phyloP scores from a whole-genome alignment of 2,888 invertebrate genomes.

The Polyommatus icarus region DNA sequence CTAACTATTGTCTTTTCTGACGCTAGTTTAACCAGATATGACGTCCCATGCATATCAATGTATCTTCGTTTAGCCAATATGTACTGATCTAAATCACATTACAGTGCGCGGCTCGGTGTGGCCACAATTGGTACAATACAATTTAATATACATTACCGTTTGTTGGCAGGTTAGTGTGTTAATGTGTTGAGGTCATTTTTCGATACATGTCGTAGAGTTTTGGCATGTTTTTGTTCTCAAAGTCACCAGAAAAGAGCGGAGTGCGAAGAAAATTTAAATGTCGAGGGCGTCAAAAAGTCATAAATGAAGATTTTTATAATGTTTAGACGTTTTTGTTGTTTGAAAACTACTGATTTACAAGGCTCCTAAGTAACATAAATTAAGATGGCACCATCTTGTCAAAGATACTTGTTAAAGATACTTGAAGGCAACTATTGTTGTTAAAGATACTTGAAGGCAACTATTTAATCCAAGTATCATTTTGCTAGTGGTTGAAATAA shows the following conservation, averaged over 20 bases:
- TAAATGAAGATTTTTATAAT: too few species aligned
- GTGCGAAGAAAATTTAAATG: too few species aligned
- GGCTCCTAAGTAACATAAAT: too few species aligned
- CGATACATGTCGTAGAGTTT: background rate
- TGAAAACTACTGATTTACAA: too few species aligned
- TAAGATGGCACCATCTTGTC: too few species aligned
- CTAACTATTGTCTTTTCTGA: background rate
- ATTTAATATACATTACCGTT: constrained; percentile 26
- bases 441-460: too few species aligned
- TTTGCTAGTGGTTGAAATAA: background rate
- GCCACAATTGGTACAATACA: constrained; percentile 16
- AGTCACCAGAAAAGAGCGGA: too few species aligned
- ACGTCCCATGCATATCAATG: background rate
- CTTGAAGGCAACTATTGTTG: too few species aligned
- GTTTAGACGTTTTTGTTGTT: too few species aligned
- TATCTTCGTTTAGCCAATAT: constrained; percentile 10
- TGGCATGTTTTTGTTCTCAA: background rate
- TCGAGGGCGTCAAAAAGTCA: too few species aligned
- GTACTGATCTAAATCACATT: constrained; percentile 16
- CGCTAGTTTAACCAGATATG: background rate
- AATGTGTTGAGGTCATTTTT: constrained; percentile 6
- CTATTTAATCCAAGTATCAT: too few species aligned
- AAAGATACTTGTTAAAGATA: too few species aligned
- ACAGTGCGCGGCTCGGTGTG: background rate
- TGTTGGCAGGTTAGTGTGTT: constrained; percentile 19